Percentiles rank a stretch among this genome's conserved stretches.
Conservation (phyloP, 2,113 vertebrate genomes). For the Pholis gunnellus region DNA sequence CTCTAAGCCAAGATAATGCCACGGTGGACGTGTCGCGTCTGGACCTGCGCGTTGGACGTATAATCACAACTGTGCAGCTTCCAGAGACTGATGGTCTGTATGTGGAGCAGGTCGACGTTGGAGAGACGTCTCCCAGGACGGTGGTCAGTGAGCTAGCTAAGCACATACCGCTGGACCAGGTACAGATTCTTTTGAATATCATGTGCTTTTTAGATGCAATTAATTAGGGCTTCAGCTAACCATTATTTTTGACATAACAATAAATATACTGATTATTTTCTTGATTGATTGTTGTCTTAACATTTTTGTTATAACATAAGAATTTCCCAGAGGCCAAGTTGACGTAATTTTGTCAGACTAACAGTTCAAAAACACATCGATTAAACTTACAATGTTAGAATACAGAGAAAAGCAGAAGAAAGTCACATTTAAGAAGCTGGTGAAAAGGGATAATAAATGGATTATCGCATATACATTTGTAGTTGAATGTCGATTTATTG, state of each 20-base stretch:
- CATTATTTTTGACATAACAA: background rate
- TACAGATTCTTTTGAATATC: conserved; percentile 67
- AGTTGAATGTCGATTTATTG: background rate
- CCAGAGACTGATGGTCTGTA: conserved; percentile 95
- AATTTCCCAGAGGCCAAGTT: background rate
- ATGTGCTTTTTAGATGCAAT: background rate
- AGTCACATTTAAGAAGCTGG: background rate
- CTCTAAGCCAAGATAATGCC: conserved; percentile 76
- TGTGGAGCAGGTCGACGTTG: conserved; percentile 95
- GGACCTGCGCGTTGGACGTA: conserved; percentile 93
- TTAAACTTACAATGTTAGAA: background rate
- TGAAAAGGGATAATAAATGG: background rate
- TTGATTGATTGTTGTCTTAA: background rate
- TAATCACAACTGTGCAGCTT: conserved; percentile 90
- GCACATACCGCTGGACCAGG: conserved; percentile 95
- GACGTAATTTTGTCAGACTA: background rate
- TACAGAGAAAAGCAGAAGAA: background rate
- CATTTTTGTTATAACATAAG: background rate
- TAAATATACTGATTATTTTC: background rate
- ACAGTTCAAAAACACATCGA: background rate
- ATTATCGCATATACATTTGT: background rate
- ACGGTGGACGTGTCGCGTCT: conserved; percentile 92
- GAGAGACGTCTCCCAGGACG: conserved; percentile 90
- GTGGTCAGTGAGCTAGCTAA: conserved; percentile 98
- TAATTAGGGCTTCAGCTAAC: background rate